phyloP scores from a whole-genome alignment of 2,888 invertebrate species.

The Nephrotoma flavescens region DNA sequence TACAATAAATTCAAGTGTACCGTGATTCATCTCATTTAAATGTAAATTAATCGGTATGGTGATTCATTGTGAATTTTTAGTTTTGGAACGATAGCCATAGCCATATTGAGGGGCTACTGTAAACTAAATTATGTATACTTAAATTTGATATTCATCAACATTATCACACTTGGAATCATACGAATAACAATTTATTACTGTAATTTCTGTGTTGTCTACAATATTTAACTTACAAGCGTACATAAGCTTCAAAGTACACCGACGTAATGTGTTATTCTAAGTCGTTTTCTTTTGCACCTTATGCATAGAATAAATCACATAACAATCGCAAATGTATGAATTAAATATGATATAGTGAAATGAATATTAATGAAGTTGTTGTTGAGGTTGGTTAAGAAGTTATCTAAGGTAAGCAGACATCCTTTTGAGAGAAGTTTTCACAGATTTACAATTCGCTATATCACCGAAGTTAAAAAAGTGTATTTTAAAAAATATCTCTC shows the following conservation, averaged over 20 bases:
- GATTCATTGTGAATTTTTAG: not conserved
- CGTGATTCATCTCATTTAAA: not conserved
- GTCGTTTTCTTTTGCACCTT: not conserved
- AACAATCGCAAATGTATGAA: not conserved
- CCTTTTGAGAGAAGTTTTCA: too few species aligned
- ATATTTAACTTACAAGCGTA: not conserved
- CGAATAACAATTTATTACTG: not conserved
- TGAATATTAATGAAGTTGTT: not conserved
- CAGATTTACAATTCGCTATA: too few species aligned
- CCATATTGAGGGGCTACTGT: not conserved
- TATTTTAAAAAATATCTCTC: too few species aligned
- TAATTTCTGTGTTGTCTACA: not conserved
- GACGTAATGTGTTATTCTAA: not conserved
- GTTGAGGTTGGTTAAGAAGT: not conserved
- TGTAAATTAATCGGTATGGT: not conserved
- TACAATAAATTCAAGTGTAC: too few species aligned
- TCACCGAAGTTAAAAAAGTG: too few species aligned
- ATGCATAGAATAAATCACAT: not conserved
- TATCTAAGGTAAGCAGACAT: too few species aligned
- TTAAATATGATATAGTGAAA: not conserved
- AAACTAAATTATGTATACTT: not conserved
- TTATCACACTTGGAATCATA: not conserved
- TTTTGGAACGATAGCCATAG: not conserved
- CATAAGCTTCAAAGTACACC: not conserved
- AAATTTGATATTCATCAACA: not conserved